Evolutionary conservation across 2,888 invertebrate species (phyloP).

Genomic region (Opisthograptis luteolata): DNA sequence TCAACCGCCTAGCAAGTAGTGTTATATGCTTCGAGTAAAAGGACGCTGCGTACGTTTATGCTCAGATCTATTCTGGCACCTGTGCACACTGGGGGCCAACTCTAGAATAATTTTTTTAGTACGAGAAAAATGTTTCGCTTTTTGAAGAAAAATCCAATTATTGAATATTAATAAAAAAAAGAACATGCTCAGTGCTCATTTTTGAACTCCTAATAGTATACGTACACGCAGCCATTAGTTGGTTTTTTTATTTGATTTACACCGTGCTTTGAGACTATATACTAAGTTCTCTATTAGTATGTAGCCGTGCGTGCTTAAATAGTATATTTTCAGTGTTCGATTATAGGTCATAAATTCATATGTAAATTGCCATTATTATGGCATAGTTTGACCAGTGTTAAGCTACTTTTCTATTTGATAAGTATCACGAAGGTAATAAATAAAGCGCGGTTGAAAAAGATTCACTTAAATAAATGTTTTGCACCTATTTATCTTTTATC

Average conservation of each 20-base stretch:
- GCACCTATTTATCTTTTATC: constrained; percentile 68
- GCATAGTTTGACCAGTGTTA: constrained; percentile 5
- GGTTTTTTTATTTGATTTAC: constrained; percentile 14
- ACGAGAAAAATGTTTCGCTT: no score
- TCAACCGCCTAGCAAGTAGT: no score
- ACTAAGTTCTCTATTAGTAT: neutral
- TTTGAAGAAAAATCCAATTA: no score
- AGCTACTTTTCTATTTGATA: constrained; percentile 6
- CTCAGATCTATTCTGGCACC: no score
- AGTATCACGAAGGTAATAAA: constrained; percentile 3
- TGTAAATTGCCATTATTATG: constrained; percentile 8
- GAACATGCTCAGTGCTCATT: neutral
- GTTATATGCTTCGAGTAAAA: no score
- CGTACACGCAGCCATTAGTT: constrained; percentile 17
- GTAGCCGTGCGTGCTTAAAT: constrained; percentile 8
- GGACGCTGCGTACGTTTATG: no score
- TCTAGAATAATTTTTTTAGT: no score
- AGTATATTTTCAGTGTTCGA: constrained; percentile 1
- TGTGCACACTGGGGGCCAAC: no score
- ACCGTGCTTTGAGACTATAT: neutral
- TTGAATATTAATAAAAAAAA: no score
- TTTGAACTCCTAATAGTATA: constrained; percentile 6
- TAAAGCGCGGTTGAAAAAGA: neutral
- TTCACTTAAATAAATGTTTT: constrained; percentile 8
- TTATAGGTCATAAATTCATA: constrained; percentile 9